Evolutionary conservation across 2,888 invertebrate species (phyloP), one percentile per base, ranked within the genome.

Genomic region (Cremastinae sp.): DNA sequence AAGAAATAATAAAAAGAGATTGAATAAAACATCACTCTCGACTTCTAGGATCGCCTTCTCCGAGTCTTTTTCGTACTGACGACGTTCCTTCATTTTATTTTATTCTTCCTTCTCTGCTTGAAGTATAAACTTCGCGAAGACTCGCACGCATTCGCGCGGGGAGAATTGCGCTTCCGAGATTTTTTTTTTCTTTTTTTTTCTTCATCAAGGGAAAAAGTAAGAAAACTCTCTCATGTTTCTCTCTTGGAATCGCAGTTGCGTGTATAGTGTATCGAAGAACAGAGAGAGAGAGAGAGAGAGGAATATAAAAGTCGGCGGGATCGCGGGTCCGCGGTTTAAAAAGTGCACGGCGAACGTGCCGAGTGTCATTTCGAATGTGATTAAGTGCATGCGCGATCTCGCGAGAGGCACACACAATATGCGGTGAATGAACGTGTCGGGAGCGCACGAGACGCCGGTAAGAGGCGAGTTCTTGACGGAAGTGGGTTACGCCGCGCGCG

Each of bases 401-500:
- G 12, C 34, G 18, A 59, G 43, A 10, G 28, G 28, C 28, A 3
- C 28, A 22, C 22, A 28, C 12, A 45, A 28, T 34, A 10, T n/a
- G 28, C 49, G 49, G 70, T 70, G 70, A 70, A 75, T 65, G 70
- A 75, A 70, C 69, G 68, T 49, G 28, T 28, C 5, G 28, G n/a
- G 20, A 9, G 47, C 45, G 34, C 38, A 54, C 56, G 51, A 65
- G 53, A 62, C n/a, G 34, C 28, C 41, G 12, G 14, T 59, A 38
- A 51, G 47, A 59, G 59, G 65, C 53, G 45, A 51, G 73, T 53
- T 61, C 66, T 16, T 43, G 71, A 47, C 75, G 78, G 78, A 78
- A 75, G 75, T 78, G 70, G 75, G 78, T 78, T 78, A 78, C 75
- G 69, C 49, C 68, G 75, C 58, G 71, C 62, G 28, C 66, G 78